phyloP scores from a whole-genome alignment of 2,797 vertebrate species.

The Dendrocincla tyrannina region DNA sequence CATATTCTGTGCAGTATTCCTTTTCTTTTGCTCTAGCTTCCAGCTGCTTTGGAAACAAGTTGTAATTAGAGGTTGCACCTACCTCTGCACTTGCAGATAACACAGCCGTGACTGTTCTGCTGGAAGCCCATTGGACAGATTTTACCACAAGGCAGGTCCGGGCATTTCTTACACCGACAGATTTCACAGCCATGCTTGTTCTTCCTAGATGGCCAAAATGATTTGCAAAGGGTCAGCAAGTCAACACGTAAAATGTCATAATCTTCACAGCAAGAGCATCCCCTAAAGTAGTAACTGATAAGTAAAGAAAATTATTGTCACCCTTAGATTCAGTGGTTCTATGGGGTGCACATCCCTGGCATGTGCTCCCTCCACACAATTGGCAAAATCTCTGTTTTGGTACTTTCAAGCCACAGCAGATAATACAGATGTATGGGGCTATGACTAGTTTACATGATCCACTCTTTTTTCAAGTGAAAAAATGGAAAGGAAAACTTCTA shows the following conservation, averaged over 20 bases:
- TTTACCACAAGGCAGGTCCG: slow-evolving; percentile 84
- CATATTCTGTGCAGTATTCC: background rate
- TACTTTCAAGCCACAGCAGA: background rate
- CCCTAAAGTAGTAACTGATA: background rate
- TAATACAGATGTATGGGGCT: background rate
- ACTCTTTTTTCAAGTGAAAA: background rate
- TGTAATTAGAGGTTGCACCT: slow-evolving; percentile 5
- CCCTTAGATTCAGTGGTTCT: background rate
- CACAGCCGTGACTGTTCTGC: slow-evolving; percentile 83
- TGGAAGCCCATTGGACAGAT: slow-evolving; percentile 86
- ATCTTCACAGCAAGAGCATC: background rate
- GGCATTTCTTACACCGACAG: slow-evolving; percentile 90
- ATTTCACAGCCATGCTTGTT: slow-evolving; percentile 90
- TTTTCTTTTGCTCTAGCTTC: background rate
- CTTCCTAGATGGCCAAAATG: slow-evolving; percentile 78
- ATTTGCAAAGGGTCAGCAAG: slow-evolving; percentile 59
- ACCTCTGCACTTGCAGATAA: slow-evolving; percentile 88
- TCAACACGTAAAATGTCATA: background rate
- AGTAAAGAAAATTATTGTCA: background rate
- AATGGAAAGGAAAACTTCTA: background rate
- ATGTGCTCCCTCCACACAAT: background rate
- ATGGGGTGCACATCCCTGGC: background rate
- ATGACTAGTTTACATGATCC: background rate
- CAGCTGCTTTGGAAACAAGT: background rate
- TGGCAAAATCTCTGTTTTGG: background rate